A percentile compares a stretch with the other conserved stretches of the same genome.
These are phyloP conservation scores for Limnothrissa miodon DNA, from an alignment of 2,113 vertebrate species.

Conservation along the genomic window DNA sequence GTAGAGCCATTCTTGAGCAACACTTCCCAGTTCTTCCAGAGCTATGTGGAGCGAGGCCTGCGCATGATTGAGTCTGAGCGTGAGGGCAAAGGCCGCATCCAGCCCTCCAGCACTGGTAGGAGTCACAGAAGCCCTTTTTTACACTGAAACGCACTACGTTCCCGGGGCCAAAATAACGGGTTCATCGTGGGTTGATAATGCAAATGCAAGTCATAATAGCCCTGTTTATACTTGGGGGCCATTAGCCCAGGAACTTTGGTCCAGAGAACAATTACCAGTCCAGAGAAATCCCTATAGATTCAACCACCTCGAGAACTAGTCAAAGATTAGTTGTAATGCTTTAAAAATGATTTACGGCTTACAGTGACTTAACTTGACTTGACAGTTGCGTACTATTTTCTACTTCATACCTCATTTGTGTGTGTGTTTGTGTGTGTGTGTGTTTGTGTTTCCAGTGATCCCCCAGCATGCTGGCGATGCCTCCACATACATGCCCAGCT, in stretches of 20 bases:
- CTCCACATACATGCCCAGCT: slow-evolving; percentile 65
- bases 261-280: too few species aligned
- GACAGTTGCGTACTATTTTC: too few species aligned
- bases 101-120: slow-evolving; percentile 79
- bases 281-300: background rate
- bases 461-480: slow-evolving; percentile 79
- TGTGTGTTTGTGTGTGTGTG: background rate
- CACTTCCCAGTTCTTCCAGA: slow-evolving; percentile 97
- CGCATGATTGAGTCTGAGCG: slow-evolving; percentile 91
- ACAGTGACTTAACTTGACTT: too few species aligned
- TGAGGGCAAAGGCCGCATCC: slow-evolving; percentile 86
- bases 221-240: too few species aligned
- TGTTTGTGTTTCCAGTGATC: slow-evolving; percentile 70
- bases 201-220: too few species aligned
- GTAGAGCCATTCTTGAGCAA: slow-evolving; percentile 95
- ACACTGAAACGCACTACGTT: background rate
- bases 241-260: too few species aligned
- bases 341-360: background rate
- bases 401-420: background rate
- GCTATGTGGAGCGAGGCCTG: slow-evolving; percentile 96
- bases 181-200: too few species aligned
- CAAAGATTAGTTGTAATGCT: background rate
- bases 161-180: too few species aligned
- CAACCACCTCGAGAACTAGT: background rate
- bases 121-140: too few species aligned